Conservation (phyloP, 2,113 vertebrate species). For the Ictidomys tridecemlineatus region DNA sequence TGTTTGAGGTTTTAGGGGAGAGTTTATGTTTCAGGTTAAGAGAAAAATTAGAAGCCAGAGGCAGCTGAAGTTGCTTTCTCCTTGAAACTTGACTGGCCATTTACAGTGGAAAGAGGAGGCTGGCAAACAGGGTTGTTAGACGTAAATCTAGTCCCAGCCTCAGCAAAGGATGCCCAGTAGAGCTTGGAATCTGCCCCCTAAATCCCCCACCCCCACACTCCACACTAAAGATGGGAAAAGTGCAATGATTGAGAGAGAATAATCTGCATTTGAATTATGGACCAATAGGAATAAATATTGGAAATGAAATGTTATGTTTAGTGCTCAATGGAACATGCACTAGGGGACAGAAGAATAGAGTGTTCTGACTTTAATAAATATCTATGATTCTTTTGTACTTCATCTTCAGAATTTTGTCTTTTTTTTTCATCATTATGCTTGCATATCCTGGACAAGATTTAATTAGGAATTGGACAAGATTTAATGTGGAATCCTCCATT, state of each 20-base stretch:
- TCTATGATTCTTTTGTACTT: not conserved
- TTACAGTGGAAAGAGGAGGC: not conserved
- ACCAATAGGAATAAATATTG: not conserved
- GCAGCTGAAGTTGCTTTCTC: not conserved
- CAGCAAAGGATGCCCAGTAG: not conserved
- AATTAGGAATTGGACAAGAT: not conserved
- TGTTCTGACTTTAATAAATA: not conserved
- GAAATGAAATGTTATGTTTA: not conserved
- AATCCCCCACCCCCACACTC: accelerated
- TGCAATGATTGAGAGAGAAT: not conserved
- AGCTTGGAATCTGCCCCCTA: no score
- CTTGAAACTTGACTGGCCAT: not conserved
- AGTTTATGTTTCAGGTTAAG: not conserved
- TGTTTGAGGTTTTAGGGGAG: not conserved
- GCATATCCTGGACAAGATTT: not conserved
- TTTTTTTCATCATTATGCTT: not conserved
- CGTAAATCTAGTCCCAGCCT: not conserved
- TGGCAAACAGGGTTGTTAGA: not conserved
- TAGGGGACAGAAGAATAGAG: not conserved
- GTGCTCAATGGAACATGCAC: not conserved
- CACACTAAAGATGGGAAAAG: not conserved
- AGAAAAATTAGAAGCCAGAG: not conserved
- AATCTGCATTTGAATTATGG: not conserved
- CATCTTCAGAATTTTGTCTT: not conserved
- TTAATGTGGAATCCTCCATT: not conserved